phyloP scores from a whole-genome alignment of 2,888 invertebrate genomes.

The Tipula confusa region DNA sequence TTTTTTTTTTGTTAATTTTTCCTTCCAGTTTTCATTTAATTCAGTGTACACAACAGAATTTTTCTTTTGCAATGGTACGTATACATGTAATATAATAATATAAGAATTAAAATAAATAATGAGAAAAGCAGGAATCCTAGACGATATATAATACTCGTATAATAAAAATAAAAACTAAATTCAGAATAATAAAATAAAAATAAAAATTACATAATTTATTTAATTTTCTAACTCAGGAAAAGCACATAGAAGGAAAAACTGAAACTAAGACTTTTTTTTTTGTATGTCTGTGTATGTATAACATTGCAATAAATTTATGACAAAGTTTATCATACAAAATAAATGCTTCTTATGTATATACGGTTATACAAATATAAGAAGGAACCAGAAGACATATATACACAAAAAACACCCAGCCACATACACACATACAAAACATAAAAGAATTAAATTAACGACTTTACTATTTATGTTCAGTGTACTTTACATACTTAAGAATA shows the following conservation, averaged over 20 bases:
- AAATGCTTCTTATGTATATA: background rate
- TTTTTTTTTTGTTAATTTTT: conserved; percentile 25
- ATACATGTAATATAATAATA: background rate
- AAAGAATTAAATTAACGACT: conserved; percentile 3
- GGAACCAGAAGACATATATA: background rate
- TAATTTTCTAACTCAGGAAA: conserved; percentile 25
- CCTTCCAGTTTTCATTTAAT: background rate
- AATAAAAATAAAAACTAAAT: conserved; percentile 3
- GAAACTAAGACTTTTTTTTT: conserved; percentile 12
- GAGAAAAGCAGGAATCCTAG: background rate
- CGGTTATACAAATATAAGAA: background rate
- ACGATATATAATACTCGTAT: too few species aligned
- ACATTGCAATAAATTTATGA: conserved; percentile 20
- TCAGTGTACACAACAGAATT: background rate
- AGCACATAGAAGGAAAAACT: background rate
- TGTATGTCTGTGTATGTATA: too few species aligned
- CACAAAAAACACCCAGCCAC: background rate
- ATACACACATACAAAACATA: background rate
- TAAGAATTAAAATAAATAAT: conserved; percentile 16
- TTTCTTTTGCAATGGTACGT: background rate
- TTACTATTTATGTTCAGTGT: background rate
- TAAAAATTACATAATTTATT: conserved; percentile 15
- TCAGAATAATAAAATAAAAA: background rate
- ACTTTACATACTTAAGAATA: background rate
- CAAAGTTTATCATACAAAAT: conserved; percentile 25